A percentile compares a stretch with the other conserved stretches of the same genome.
Evolutionary conservation across 35 echinoderm and acorn worm genomes (phyloP).

Genomic region (Stichopus chloronotus): DNA sequence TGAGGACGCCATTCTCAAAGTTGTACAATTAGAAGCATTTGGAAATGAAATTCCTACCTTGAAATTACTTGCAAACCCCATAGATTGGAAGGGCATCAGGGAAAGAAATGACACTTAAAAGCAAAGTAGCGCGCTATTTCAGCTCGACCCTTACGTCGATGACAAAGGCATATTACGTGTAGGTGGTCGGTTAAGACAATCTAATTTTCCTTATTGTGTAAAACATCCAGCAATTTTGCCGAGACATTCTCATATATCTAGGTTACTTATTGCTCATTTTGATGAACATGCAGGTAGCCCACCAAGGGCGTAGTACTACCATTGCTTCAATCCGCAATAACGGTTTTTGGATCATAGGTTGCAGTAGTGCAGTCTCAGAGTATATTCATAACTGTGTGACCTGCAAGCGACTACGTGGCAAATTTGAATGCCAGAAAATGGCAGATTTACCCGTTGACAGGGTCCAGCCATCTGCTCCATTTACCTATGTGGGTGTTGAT

Average conservation of each 20-base stretch:
- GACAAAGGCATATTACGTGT: constrained; percentile 62
- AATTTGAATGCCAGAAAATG: constrained; percentile 52
- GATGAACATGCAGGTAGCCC: constrained; percentile 36
- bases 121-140: not conserved
- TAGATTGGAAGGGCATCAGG: constrained; percentile 6
- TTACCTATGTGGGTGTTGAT: constrained; percentile 52
- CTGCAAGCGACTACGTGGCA: constrained; percentile 28
- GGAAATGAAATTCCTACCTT: not conserved
- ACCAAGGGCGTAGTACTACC: constrained; percentile 48
- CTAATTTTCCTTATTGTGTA: constrained; percentile 39
- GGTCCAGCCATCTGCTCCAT: constrained; percentile 8
- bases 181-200: constrained; percentile 63
- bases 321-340: not conserved
- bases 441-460: constrained; percentile 48
- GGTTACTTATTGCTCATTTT: constrained; percentile 45
- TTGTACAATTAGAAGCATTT: constrained; percentile 18
- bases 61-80: not conserved
- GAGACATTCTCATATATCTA: constrained; percentile 30
- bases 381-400: constrained; percentile 49
- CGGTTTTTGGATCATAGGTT: constrained; percentile 39
- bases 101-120: not conserved
- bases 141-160: constrained; percentile 24
- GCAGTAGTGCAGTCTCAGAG: constrained; percentile 13
- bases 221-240: constrained; percentile 68
- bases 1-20: constrained; percentile 46